Percentiles rank a stretch among this genome's conserved stretches.
These are phyloP conservation scores for Pygoscelis adeliae DNA, from an alignment of 2,113 vertebrate genomes.

Conservation along the genomic window DNA sequence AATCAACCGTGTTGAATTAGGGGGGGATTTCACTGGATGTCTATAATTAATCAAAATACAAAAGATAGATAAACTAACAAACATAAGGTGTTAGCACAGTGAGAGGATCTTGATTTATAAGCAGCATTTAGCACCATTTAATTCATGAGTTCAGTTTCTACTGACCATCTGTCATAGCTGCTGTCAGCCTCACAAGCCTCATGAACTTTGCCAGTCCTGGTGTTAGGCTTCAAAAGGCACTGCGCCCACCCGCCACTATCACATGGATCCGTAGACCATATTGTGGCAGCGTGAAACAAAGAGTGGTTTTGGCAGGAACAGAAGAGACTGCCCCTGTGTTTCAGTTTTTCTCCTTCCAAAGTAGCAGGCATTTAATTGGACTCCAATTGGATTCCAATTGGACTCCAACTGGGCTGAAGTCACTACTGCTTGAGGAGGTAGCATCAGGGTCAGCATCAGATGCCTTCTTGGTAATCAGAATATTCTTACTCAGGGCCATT, in stretches of 20 bases:
- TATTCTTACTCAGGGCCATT: neutral
- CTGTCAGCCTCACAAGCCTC: neutral
- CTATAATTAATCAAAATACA: neutral
- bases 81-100: neutral
- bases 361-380: neutral
- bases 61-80: neutral
- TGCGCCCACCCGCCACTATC: neutral
- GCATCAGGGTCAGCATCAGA: neutral
- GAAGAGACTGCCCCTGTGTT: neutral
- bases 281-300: neutral
- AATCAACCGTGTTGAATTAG: neutral
- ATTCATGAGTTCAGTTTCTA: neutral
- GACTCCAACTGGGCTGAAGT: neutral
- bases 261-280: neutral
- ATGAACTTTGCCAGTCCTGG: neutral
- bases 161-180: constrained; percentile 49
- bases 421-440: neutral
- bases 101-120: neutral
- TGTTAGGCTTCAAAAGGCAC: constrained; percentile 26
- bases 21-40: neutral
- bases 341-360: neutral
- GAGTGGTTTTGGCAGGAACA: neutral
- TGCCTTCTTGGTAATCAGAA: neutral
- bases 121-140: constrained; percentile 35
- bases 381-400: neutral